Conservation (phyloP, 53 echinoderm and acorn worm species). For the Paracentrotus lividus region DNA sequence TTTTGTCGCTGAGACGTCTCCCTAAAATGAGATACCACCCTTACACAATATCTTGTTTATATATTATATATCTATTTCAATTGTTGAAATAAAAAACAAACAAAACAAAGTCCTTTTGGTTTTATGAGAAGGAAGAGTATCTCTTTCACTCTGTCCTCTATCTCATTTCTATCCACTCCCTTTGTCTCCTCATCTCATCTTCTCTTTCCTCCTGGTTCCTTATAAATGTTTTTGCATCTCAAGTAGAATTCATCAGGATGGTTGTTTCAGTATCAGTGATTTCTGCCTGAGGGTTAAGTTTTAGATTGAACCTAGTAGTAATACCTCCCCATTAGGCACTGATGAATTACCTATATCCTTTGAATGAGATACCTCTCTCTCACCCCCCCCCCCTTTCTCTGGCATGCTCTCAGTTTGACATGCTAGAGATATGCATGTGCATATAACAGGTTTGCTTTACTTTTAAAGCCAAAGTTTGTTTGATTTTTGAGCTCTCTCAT, state of each 20-base stretch:
- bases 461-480: no score
- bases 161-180: neutral
- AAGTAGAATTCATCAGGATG: neutral
- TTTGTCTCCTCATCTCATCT: neutral
- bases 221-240: neutral
- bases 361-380: conserved; percentile 16
- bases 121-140: no score
- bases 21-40: no score
- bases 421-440: neutral
- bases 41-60: no score
- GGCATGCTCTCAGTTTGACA: neutral
- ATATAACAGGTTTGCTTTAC: no score
- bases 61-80: no score
- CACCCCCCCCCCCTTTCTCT: neutral
- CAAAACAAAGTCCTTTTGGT: no score
- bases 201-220: conserved; percentile 7
- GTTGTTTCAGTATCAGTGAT: neutral
- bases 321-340: conserved; percentile 16
- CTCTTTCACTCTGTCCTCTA: neutral
- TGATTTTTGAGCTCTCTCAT: neutral
- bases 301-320: conserved; percentile 37
- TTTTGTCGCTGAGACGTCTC: no score
- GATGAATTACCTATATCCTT: conserved; percentile 18
- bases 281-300: conserved; percentile 22
- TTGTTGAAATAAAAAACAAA: no score